Evolutionary conservation across 2,888 invertebrate genomes (phyloP), one percentile per base, ranked within the genome.

Genomic region (Agonopterix subpropinquella): DNA sequence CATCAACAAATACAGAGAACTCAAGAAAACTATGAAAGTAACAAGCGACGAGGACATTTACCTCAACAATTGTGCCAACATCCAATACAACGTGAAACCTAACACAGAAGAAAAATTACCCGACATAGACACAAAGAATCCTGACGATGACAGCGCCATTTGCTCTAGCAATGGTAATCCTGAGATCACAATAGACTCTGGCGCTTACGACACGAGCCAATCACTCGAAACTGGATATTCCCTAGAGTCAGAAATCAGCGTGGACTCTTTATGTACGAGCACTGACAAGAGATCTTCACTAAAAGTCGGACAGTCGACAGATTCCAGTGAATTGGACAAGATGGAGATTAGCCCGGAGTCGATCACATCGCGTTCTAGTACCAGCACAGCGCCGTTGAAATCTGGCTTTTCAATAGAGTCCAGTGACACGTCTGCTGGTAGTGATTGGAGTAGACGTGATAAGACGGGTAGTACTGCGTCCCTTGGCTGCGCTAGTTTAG

Each of bases 291-390:
- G 90, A 42, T 90, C 90, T 0, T 91, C 91, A 7, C 73, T 92
- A 43, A 90, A 91, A 65, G 90, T 91, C 1, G 91, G 91, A 0
- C 91, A 92, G 54, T 93, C 93, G 0, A 89, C 92, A 8, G 93
- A 93, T 63, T 93, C 92, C 0, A 92, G 91, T 59, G 92, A 93
- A 55, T 88, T 92, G 28, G 91, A 89, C 47, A 90, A 90, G 65
- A 89, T 87, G 88, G 89, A 88, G 67, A 89, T 87, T 45, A 89
- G 88, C 61, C 89, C 87, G 2, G 89, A 89, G 62, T 89, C 89
- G 1, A 65, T 89, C 42, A 89, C 89, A 1, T 89, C 89, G 4
- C 77, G 89, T 18, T 89, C 89, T 1, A 89, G 89, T 57, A 74
- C 85, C 4, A 87, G 88, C 47, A 89, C 89, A n/a, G 89, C 89